A percentile compares a stretch with the other conserved stretches of the same genome.
phyloP scores from a whole-genome alignment of 2,797 vertebrate genomes.

The Pipistrellus pipistrellus region DNA sequence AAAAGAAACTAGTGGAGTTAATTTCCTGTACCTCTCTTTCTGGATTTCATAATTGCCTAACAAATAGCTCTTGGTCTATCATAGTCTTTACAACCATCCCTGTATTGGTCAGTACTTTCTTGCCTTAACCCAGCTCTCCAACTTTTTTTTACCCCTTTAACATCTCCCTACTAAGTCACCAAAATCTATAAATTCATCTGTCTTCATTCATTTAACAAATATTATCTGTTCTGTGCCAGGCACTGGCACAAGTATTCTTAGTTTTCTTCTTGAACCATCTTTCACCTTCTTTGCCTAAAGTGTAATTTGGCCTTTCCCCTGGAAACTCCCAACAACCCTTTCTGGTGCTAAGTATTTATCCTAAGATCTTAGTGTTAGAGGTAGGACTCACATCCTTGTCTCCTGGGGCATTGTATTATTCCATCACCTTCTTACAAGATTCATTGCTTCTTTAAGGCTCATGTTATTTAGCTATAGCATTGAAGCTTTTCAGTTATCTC shows the following conservation, averaged over 20 bases:
- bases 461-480: neutral
- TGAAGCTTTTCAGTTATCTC: neutral
- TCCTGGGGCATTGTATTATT: neutral
- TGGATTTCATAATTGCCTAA: neutral
- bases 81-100: neutral
- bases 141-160: neutral
- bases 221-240: neutral
- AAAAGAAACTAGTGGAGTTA: neutral
- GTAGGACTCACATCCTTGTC: neutral
- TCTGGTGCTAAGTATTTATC: conserved; percentile 4
- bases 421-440: neutral
- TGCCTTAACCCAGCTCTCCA: neutral
- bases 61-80: neutral
- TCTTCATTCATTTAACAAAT: neutral
- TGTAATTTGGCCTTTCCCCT: neutral
- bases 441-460: neutral
- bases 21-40: neutral
- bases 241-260: neutral
- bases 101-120: neutral
- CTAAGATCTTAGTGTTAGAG: neutral
- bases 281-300: neutral
- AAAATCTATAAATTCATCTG: neutral
- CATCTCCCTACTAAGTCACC: neutral
- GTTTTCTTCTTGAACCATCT: neutral
- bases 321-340: neutral